A percentile compares a stretch with the other conserved stretches of the same genome.
Evolutionary conservation across 2,888 invertebrate species (phyloP).

Genomic region (Eupeodes latifasciatus): DNA sequence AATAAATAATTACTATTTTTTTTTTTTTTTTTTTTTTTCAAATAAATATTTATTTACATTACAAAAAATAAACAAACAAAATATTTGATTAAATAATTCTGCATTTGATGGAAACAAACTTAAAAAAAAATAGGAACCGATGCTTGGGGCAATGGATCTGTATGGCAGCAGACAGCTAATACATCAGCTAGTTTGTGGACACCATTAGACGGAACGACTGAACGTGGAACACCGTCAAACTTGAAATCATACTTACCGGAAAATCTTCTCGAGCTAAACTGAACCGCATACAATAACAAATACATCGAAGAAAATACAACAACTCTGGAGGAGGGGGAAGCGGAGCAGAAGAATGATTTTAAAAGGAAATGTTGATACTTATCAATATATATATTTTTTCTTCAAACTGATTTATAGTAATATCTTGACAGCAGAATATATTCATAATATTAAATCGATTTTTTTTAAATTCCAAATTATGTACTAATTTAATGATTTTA

Average conservation of each 20-base stretch:
- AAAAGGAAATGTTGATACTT: not conserved
- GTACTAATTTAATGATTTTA: not conserved
- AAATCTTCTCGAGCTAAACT: conserved; percentile 94
- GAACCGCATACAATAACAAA: conserved; percentile 80
- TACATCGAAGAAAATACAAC: conserved; percentile 54
- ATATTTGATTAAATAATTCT: not conserved
- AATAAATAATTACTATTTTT: not conserved
- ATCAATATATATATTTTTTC: conserved; percentile 27
- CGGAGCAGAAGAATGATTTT: conserved; percentile 44
- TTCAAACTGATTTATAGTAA: conserved; percentile 63
- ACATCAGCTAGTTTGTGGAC: conserved; percentile 86
- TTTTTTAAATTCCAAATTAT: not conserved
- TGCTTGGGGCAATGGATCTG: conserved; percentile 86
- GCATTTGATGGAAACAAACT: conserved; percentile 10
- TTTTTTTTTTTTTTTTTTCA: not conserved
- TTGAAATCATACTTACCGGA: conserved; percentile 95
- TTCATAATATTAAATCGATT: not conserved
- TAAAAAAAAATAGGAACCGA: conserved; percentile 81
- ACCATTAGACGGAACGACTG: conserved; percentile 88
- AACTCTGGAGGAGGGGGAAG: conserved; percentile 4
- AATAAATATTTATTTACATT: not conserved
- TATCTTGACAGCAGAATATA: conserved; percentile 48
- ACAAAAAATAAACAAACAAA: not conserved
- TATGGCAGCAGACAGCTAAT: conserved; percentile 84
- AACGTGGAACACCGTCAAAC: conserved; percentile 93